phyloP scores from a whole-genome alignment of 1,140 invertebrate species.

The Pissodes strobi region DNA sequence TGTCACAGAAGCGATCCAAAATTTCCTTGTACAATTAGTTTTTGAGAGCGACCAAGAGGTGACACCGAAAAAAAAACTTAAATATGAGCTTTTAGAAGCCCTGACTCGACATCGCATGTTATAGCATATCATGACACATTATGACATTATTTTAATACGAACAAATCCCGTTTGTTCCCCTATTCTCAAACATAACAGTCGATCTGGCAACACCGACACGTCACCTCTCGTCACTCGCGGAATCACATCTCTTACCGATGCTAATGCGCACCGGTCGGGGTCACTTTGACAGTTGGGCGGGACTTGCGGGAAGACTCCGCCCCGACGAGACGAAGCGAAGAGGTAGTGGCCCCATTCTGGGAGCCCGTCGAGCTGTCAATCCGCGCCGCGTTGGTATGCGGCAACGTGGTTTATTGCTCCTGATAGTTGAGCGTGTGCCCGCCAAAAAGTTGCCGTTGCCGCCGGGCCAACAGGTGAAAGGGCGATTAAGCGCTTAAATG shows the following conservation, averaged over 20 bases:
- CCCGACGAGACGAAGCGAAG: conserved; percentile 13
- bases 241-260: conserved; percentile 50
- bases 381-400: conserved; percentile 17
- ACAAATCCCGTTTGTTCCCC: too few species aligned
- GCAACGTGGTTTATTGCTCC: conserved; percentile 38
- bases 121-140: too few species aligned
- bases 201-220: conserved; percentile 41
- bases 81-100: too few species aligned
- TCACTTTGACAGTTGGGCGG: conserved; percentile 57
- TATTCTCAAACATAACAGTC: neutral
- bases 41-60: too few species aligned
- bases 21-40: too few species aligned
- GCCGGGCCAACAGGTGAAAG: conserved; percentile 7
- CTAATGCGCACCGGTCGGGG: conserved; percentile 53
- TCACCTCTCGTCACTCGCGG: conserved; percentile 55
- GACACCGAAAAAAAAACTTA: too few species aligned
- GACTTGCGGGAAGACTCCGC: conserved; percentile 35
- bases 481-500: neutral
- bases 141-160: neutral
- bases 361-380: conserved; percentile 37
- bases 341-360: conserved; percentile 35
- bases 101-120: too few species aligned
- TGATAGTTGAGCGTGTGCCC: conserved; percentile 27
- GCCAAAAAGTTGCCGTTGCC: conserved; percentile 22
- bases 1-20: too few species aligned